Evolutionary conservation across 2,797 vertebrate genomes (phyloP), one percentile per base, ranked within the genome.

Genomic region (Salarias fasciatus): DNA sequence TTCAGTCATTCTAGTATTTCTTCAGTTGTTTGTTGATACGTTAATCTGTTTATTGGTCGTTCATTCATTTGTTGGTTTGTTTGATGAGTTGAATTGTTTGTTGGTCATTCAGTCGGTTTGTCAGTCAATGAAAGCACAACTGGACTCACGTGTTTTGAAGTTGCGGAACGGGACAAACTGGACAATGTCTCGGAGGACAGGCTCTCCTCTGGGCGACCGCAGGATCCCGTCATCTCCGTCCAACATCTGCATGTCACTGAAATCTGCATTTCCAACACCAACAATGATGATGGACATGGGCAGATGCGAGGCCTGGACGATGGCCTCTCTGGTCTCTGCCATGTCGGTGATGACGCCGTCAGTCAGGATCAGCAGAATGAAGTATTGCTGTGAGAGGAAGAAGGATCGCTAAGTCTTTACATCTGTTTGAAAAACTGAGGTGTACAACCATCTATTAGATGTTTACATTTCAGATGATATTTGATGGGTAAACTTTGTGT

Each of bases 241-340:
- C 81, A 99, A 84, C 95, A 98, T 97, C 93, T 98, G 97, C 97
- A 99, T 99, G 91, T 99, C 97, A 1, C 95, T 96, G 75, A 99
- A 99, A 80, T 99, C 97, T 0, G 97, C 97, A 0, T 95, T 99
- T 31, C 97, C 97, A 0, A 99, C 91, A 0, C 97, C 97, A 0
- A 99, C 96, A 10, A 99, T 99, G 89, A 99, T 99, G 90, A 99
- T 95, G 0, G 97, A 99, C 97, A 99, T 99, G 80, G 97, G 97
- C 0, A 99, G 94, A 87, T 96, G 96, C 0, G 97, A 99, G 54
- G 97, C 97, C 0, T 97, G 96, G 28, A 99, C 97, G 2, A 99
- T 99, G 86, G 97, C 97, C 89, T 98, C 96, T 15, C 97, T 86
- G 0, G 97, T 99, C 90, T 99, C 97, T 0, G 97, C 96, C 97